A percentile compares a stretch with the other conserved stretches of the same genome.
Evolutionary conservation across 1,140 invertebrate genomes (phyloP).

Genomic region (Penaeus chinensis): DNA sequence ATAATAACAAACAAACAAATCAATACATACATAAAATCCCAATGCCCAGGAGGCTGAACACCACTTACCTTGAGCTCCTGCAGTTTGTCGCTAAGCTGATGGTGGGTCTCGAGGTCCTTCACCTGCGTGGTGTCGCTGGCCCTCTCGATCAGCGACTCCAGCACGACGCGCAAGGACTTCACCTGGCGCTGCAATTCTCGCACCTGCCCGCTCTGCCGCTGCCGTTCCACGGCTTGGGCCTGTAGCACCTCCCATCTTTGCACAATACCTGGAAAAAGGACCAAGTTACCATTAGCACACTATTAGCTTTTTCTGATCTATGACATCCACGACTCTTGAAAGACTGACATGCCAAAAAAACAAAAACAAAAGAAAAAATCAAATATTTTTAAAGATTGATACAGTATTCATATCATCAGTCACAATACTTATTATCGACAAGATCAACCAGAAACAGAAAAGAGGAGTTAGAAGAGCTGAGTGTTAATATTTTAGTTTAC

Average conservation of each 20-base stretch:
- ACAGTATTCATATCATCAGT: too few species aligned
- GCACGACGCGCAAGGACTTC: conserved; percentile 67
- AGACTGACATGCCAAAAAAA: not conserved
- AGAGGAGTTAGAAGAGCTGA: too few species aligned
- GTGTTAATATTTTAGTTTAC: too few species aligned
- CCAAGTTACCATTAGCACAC: conserved; percentile 11
- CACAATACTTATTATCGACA: too few species aligned
- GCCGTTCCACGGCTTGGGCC: conserved; percentile 70
- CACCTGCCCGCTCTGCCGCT: conserved; percentile 66
- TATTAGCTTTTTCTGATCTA: too few species aligned
- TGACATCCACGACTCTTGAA: not conserved
- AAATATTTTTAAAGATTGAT: too few species aligned
- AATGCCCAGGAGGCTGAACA: not conserved
- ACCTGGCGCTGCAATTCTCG: conserved; percentile 70
- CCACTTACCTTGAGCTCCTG: conserved; percentile 71
- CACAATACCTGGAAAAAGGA: conserved; percentile 71
- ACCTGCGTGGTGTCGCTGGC: conserved; percentile 61
- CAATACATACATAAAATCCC: too few species aligned
- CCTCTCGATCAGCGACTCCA: conserved; percentile 65
- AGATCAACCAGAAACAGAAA: too few species aligned
- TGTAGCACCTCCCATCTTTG: conserved; percentile 73
- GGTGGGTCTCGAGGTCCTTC: conserved; percentile 63
- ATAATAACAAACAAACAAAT: too few species aligned
- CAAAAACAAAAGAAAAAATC: not conserved
- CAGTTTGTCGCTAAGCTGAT: conserved; percentile 71